These are phyloP conservation scores for Drosophila meridionalis DNA, from an alignment of 2,888 invertebrate genomes.

Conservation along the genomic window DNA sequence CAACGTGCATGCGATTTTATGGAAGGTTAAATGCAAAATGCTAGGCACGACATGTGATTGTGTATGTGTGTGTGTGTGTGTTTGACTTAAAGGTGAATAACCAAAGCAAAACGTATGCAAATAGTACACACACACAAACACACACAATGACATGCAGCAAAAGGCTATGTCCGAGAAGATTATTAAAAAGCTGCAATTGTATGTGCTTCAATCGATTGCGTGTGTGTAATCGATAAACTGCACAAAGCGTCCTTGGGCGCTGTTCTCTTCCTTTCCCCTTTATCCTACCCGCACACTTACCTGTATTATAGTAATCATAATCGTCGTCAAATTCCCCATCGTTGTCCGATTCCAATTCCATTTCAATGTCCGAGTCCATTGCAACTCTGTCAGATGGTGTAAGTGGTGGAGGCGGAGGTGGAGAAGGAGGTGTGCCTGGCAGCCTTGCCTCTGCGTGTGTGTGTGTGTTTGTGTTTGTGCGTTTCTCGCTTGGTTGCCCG, in stretches of 20 bases:
- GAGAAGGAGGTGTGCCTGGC: slow-evolving; percentile 14
- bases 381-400: slow-evolving; percentile 42
- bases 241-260: slow-evolving; percentile 39
- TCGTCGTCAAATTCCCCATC: slow-evolving; percentile 88
- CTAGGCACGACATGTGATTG: slow-evolving; percentile 14
- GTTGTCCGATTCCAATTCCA: slow-evolving; percentile 90
- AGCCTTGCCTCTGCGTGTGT: slow-evolving; percentile 34
- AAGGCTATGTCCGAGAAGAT: slow-evolving; percentile 32
- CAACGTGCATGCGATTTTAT: slow-evolving; percentile 40
- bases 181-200: slow-evolving; percentile 18
- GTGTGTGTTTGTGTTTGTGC: slow-evolving; percentile 21
- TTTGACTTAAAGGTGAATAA: slow-evolving; percentile 68
- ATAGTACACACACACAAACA: slow-evolving; percentile 17
- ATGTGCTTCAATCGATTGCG: slow-evolving; percentile 54
- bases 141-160: neutral
- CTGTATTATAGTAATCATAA: slow-evolving; percentile 92
- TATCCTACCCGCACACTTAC: slow-evolving; percentile 53
- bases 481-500: slow-evolving; percentile 47
- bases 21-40: slow-evolving; percentile 65
- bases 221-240: slow-evolving; percentile 54
- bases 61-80: slow-evolving; percentile 12
- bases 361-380: slow-evolving; percentile 93
- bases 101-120: slow-evolving; percentile 65
- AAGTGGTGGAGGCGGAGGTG: neutral
- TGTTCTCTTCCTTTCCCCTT: neutral